Percentiles rank a stretch among this genome's conserved stretches.
Conservation (phyloP, 2,113 vertebrate species). For the Cololabis saira region DNA sequence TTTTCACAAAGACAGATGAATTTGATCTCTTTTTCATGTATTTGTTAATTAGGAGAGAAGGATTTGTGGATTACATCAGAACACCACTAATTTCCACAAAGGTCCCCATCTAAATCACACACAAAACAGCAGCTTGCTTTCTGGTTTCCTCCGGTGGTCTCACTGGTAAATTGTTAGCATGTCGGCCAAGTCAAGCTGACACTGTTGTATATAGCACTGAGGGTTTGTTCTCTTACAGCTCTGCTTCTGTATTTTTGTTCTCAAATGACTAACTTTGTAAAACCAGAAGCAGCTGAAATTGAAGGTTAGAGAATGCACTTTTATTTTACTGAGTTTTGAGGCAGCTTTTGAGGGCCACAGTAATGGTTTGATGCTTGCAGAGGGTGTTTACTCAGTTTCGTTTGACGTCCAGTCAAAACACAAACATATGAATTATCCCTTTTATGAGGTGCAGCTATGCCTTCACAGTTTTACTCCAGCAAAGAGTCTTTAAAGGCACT, state of each 20-base stretch:
- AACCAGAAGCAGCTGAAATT: slow-evolving; percentile 58
- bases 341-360: slow-evolving; percentile 38
- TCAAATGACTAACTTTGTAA: slow-evolving; percentile 58
- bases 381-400: slow-evolving; percentile 55
- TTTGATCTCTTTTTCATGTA: background rate
- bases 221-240: slow-evolving; percentile 45
- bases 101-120: background rate
- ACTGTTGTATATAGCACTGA: slow-evolving; percentile 52
- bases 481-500: too few species aligned
- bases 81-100: background rate
- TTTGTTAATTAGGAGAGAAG: background rate
- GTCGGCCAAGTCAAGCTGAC: slow-evolving; percentile 28
- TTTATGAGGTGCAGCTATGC: slow-evolving; percentile 56
- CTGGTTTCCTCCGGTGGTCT: slow-evolving; percentile 59
- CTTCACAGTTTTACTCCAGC: slow-evolving; percentile 37
- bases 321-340: slow-evolving; percentile 58
- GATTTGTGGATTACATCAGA: background rate
- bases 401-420: slow-evolving; percentile 55
- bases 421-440: slow-evolving; percentile 67
- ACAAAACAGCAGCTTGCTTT: slow-evolving; percentile 18
- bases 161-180: slow-evolving; percentile 58
- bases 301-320: slow-evolving; percentile 44
- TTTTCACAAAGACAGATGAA: too few species aligned
- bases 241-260: slow-evolving; percentile 47
- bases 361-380: slow-evolving; percentile 22